Percentiles rank a stretch among this genome's conserved stretches.
Evolutionary conservation across 2,888 invertebrate genomes (phyloP).

Genomic region (Falcaria lacertinaria): DNA sequence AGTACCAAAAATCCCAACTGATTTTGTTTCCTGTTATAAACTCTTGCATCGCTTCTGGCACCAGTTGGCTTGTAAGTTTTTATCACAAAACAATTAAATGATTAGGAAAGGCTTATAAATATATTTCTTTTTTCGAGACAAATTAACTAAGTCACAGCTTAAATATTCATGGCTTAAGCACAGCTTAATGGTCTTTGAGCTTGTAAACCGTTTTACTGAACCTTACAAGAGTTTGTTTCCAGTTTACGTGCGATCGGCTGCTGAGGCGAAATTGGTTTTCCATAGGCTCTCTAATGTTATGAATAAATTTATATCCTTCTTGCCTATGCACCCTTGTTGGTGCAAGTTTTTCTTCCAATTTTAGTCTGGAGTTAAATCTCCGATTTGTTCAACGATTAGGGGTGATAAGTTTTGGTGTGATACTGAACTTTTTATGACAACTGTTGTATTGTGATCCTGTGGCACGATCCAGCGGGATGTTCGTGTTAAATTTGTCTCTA

Average conservation of each 20-base stretch:
- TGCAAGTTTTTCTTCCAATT: neutral
- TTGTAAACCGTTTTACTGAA: constrained; percentile 2
- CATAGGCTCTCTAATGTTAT: constrained; percentile 49
- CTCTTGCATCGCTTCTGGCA: no score
- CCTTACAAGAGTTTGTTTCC: constrained; percentile 19
- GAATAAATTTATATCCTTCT: constrained; percentile 23
- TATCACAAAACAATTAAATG: no score
- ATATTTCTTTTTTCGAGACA: no score
- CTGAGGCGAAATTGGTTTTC: constrained; percentile 50
- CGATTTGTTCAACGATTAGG: neutral
- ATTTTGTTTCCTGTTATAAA: no score
- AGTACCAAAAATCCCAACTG: no score
- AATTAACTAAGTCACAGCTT: no score
- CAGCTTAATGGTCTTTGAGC: constrained; percentile 1
- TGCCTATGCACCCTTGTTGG: neutral
- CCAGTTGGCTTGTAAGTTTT: no score
- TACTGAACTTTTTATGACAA: no score
- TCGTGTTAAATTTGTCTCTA: no score
- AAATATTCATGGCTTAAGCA: neutral
- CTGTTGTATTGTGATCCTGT: no score
- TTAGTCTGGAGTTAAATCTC: neutral
- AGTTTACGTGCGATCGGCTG: constrained; percentile 27
- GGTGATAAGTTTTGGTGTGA: neutral
- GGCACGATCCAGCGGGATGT: no score
- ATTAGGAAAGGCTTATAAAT: no score